Evolutionary conservation across 1,140 invertebrate species (phyloP), one percentile per base, ranked within the genome.

Genomic region (Physella acuta): DNA sequence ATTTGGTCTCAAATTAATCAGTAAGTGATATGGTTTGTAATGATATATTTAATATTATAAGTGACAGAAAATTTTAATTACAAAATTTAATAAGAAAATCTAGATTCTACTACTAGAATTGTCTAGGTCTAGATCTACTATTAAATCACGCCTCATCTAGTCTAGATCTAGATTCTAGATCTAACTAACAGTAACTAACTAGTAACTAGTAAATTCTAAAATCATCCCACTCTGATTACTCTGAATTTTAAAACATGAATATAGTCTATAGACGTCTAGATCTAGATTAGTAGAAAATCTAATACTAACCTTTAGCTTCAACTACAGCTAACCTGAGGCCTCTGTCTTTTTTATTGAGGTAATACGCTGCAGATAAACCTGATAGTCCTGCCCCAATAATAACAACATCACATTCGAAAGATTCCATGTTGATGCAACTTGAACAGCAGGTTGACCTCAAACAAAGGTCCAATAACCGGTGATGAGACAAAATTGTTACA

Each of bases 371-470:
- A 20, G 78, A 76, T 3, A 84, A 71, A 14, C 83, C 83, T 1
- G 82, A 82, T 24, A 84, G 66, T 0, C 83, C 83, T 28, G 79
- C 83, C 24, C 83, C 83, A 17, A 85, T 71, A 30, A 84, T 69
- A 2, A 82, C 76, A 30, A 84, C 83, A 72, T 85, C 82, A 31
- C 70, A 65, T 33, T 73, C 70, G 33, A 70, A 68, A 3, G 73
- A 66, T 28, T 74, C 72, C 75, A 77, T 77, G 31, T 58, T 58
- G 28, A 1, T 65, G 11, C 20, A 30, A 26, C n/a, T 30, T 31
- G 17, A 67, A 26, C 34, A 26, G n/a, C 20, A 49, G 49, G 11
- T 64, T 17, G 26, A 62, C 37, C 60, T 17, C n/a, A 20, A 44
- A 8, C 39, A 11, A 8, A 8, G 20, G 8, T 8, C 39, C 39